These are phyloP conservation scores for Hypolimnas misippus DNA, from an alignment of 2,888 invertebrate genomes.

Conservation along the genomic window DNA sequence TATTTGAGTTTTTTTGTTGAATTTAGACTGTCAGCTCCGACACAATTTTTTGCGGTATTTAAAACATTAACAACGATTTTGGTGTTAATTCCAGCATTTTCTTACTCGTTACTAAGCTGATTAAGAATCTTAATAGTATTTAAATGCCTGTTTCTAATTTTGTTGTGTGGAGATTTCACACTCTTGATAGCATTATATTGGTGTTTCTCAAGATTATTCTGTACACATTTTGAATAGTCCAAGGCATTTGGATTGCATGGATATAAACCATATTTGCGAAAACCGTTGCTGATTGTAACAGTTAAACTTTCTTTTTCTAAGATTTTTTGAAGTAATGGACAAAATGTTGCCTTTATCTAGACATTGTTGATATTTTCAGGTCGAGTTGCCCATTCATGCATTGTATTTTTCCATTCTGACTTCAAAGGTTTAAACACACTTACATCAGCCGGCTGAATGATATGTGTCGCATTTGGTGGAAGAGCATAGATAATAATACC, in stretches of 20 bases:
- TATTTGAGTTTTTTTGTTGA: not conserved
- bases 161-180: not conserved
- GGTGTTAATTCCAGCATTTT: not conserved
- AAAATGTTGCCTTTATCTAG: not conserved
- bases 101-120: not conserved
- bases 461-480: not conserved
- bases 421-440: not conserved
- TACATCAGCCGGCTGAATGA: not conserved
- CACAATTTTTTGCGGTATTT: not conserved
- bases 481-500: not conserved
- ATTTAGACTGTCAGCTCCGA: not conserved
- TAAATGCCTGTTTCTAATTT: not conserved
- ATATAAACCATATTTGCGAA: slow-evolving; percentile 6
- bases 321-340: slow-evolving; percentile 8
- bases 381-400: slow-evolving; percentile 1
- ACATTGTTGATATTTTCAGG: not conserved
- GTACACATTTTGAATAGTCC: slow-evolving; percentile 17
- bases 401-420: not conserved
- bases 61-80: not conserved
- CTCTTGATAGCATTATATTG: slow-evolving; percentile 7
- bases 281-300: slow-evolving; percentile 2
- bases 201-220: slow-evolving; percentile 10
- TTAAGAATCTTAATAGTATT: slow-evolving; percentile 1
- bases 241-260: slow-evolving; percentile 9
- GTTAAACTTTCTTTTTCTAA: slow-evolving; percentile 1